Percentiles rank a stretch among this genome's conserved stretches.
Conservation (phyloP, 1,140 invertebrate species). For the Brachionus paranguensis region DNA sequence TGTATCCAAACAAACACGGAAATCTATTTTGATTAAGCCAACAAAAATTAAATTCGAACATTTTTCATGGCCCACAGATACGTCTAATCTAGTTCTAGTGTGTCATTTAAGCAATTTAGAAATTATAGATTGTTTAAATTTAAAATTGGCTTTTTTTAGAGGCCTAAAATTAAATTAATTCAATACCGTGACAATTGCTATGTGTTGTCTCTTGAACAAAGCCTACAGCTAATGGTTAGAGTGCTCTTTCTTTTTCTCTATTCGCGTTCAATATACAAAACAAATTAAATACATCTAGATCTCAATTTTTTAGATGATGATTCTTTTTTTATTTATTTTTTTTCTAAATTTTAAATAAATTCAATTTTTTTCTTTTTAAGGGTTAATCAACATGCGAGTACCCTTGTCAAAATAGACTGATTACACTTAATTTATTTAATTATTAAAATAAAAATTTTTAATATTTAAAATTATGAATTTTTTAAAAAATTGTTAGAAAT, state of each 20-base stretch:
- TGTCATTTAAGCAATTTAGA: not conserved
- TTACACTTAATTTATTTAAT: too few species aligned
- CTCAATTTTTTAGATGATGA: not conserved
- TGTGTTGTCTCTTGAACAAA: not conserved
- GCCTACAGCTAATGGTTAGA: not conserved
- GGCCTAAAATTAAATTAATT: not conserved
- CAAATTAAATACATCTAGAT: not conserved
- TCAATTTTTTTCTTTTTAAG: too few species aligned
- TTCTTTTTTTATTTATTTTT: not conserved
- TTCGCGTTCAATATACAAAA: not conserved
- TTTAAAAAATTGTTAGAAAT: too few species aligned
- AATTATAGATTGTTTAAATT: not conserved
- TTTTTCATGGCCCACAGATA: not conserved
- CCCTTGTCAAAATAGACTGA: too few species aligned
- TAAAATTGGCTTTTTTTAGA: not conserved
- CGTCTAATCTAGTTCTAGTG: not conserved
- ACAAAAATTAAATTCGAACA: not conserved
- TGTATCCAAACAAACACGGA: not conserved
- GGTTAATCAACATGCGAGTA: too few species aligned
- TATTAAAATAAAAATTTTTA: too few species aligned
- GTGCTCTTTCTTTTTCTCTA: too few species aligned
- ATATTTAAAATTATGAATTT: too few species aligned
- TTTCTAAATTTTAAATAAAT: not conserved
- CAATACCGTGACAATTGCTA: not conserved
- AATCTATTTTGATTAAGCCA: not conserved